phyloP scores from a whole-genome alignment of 2,888 invertebrate species.

The Pachymerium ferrugineum region DNA sequence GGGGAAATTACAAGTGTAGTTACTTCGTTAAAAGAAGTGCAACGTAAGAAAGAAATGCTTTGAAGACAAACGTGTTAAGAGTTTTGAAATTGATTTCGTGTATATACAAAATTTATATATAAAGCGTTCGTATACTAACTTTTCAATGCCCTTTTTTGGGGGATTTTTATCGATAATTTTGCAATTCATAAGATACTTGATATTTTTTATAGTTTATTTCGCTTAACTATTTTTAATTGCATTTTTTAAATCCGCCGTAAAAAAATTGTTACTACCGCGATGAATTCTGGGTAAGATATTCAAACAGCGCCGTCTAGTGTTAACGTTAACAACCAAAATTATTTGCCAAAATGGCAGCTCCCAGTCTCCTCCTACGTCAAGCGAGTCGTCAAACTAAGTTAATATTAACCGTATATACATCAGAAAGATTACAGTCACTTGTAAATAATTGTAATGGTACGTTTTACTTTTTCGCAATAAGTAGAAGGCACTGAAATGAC shows the following conservation, averaged over 20 bases:
- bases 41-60: neutral
- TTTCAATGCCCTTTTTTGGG: no score
- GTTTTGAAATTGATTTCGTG: neutral
- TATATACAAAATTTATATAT: neutral
- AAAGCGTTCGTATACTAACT: no score
- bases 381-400: neutral
- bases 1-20: constrained; percentile 23
- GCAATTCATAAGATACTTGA: no score
- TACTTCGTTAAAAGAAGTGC: constrained; percentile 28
- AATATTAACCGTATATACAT: no score
- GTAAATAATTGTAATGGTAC: no score
- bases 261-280: neutral
- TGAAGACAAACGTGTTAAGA: constrained; percentile 19
- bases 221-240: no score
- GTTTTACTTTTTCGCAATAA: no score
- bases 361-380: neutral
- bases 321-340: neutral
- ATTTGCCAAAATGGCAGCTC: neutral
- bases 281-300: neutral
- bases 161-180: no score
- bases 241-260: no score
- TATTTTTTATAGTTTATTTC: no score
- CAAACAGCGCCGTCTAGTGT: neutral
- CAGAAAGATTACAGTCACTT: no score
- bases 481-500: no score